phyloP scores from a whole-genome alignment of 35 echinoderm and acorn worm species.

The Patiria miniata region DNA sequence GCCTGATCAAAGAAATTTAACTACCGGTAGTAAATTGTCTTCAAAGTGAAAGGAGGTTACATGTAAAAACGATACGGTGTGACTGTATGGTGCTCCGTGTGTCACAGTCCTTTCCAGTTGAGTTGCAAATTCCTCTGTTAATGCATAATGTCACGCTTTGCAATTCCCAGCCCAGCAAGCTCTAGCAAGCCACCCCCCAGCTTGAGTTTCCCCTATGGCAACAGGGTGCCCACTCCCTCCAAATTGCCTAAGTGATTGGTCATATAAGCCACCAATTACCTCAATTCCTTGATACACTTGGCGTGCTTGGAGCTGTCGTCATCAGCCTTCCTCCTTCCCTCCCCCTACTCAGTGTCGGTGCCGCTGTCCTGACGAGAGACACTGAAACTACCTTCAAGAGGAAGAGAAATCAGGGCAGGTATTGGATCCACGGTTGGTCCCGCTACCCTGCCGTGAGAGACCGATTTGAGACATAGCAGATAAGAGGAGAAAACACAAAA shows the following conservation, averaged over 20 bases:
- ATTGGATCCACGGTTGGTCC: not conserved
- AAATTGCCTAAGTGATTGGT: slow-evolving; percentile 50
- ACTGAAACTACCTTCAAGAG: too few species aligned
- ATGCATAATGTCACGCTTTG: slow-evolving; percentile 15
- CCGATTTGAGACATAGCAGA: slow-evolving; percentile 21
- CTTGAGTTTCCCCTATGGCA: not conserved
- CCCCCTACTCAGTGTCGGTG: too few species aligned
- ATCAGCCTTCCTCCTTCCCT: not conserved
- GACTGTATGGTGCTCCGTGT: too few species aligned
- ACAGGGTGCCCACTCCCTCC: slow-evolving; percentile 9
- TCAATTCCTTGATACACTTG: slow-evolving; percentile 30
- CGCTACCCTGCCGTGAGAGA: not conserved
- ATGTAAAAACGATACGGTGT: too few species aligned
- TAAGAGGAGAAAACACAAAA: not conserved
- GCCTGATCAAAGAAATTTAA: too few species aligned
- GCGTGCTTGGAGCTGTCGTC: not conserved
- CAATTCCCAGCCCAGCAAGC: not conserved
- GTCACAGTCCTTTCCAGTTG: not conserved
- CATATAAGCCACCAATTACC: slow-evolving; percentile 44
- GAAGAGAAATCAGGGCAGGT: not conserved
- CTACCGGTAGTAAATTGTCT: too few species aligned
- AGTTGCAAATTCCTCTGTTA: not conserved
- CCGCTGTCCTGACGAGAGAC: too few species aligned
- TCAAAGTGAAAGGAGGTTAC: too few species aligned
- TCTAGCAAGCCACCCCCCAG: not conserved